Conservation (phyloP, 2,113 vertebrate species). For the Bubo scandiacus region DNA sequence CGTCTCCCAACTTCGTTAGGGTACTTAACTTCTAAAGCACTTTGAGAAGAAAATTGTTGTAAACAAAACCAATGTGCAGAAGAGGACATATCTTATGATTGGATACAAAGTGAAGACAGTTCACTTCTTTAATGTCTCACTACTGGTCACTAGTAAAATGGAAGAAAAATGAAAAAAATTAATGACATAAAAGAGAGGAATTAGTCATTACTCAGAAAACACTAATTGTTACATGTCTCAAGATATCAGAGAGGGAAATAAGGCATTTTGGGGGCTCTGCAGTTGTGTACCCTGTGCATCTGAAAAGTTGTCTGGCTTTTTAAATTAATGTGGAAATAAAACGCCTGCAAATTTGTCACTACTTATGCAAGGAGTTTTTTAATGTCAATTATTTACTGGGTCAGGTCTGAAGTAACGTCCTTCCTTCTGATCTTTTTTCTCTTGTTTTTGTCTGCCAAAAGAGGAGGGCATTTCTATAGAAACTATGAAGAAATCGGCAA, state of each 20-base stretch:
- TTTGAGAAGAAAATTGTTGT: neutral
- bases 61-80: neutral
- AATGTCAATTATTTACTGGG: neutral
- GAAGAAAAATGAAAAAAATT: neutral
- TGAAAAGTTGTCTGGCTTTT: neutral
- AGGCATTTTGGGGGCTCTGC: neutral
- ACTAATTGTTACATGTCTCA: neutral
- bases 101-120: neutral
- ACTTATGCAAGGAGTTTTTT: neutral
- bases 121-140: neutral
- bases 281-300: neutral
- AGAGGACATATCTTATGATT: neutral
- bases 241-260: neutral
- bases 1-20: neutral
- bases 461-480: neutral
- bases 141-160: neutral
- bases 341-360: neutral
- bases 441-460: neutral
- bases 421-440: neutral
- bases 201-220: neutral
- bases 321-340: neutral
- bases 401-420: neutral
- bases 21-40: neutral
- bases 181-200: neutral
- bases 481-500: neutral